Conservation (phyloP, 1,140 invertebrate species). For the Mercenaria mercenaria region DNA sequence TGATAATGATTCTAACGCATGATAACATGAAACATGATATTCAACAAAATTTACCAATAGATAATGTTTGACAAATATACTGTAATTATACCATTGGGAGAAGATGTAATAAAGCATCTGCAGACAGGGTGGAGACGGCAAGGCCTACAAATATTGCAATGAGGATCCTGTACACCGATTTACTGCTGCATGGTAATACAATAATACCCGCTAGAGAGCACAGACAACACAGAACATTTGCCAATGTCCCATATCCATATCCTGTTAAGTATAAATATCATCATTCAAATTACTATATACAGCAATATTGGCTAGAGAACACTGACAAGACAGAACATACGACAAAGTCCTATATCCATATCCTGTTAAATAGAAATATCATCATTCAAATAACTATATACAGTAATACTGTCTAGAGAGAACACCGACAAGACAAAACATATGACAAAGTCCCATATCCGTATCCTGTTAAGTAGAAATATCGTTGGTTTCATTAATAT, state of each 20-base stretch:
- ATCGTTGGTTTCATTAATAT: no score
- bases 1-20: no score
- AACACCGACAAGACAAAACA: slow-evolving; percentile 72
- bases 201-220: slow-evolving; percentile 71
- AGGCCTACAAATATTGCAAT: slow-evolving; percentile 85
- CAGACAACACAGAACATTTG: slow-evolving; percentile 72
- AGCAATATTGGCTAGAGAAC: slow-evolving; percentile 68
- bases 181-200: slow-evolving; percentile 64
- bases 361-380: slow-evolving; percentile 69
- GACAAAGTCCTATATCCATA: slow-evolving; percentile 73
- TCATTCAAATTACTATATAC: no score
- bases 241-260: slow-evolving; percentile 73
- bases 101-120: slow-evolving; percentile 86
- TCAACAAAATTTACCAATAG: no score
- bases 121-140: slow-evolving; percentile 85
- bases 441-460: slow-evolving; percentile 72
- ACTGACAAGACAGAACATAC: slow-evolving; percentile 72
- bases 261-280: slow-evolving; percentile 69
- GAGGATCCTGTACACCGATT: slow-evolving; percentile 71
- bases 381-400: no score
- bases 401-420: slow-evolving; percentile 66
- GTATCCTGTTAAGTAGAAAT: slow-evolving; percentile 71
- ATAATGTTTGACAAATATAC: no score
- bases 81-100: slow-evolving; percentile 85
- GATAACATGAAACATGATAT: no score